phyloP scores from a whole-genome alignment of 2,113 vertebrate genomes.

The Austrofundulus limnaeus region DNA sequence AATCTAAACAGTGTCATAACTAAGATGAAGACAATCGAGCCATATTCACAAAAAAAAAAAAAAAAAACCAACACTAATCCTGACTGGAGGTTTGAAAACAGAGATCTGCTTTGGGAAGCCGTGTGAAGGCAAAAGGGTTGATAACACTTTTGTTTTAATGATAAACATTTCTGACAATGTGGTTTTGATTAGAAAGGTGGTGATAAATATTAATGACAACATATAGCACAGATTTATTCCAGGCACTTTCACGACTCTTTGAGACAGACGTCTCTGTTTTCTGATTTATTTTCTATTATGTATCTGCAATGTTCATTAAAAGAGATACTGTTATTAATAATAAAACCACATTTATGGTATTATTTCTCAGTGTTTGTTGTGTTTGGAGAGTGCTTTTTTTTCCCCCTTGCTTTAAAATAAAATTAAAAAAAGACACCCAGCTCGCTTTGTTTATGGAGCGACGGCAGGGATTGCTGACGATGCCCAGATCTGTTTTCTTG shows the following conservation, averaged over 20 bases:
- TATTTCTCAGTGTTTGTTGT: constrained; percentile 34
- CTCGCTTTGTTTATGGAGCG: constrained; percentile 54
- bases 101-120: constrained; percentile 19
- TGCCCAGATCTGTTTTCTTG: constrained; percentile 29
- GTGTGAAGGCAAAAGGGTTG: constrained; percentile 23
- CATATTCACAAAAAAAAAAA: constrained; percentile 65
- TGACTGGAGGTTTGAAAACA: constrained; percentile 8
- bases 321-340: constrained; percentile 82
- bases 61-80: background rate
- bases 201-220: constrained; percentile 61
- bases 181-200: constrained; percentile 53
- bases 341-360: constrained; percentile 78
- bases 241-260: constrained; percentile 78
- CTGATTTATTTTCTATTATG: constrained; percentile 80
- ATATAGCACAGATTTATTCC: constrained; percentile 81
- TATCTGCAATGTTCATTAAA: constrained; percentile 82
- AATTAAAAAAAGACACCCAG: constrained; percentile 19
- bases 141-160: constrained; percentile 52
- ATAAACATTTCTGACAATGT: constrained; percentile 53
- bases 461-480: constrained; percentile 51
- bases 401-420: constrained; percentile 10
- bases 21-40: constrained; percentile 80
- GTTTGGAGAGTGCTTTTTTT: constrained; percentile 15
- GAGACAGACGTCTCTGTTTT: constrained; percentile 76
- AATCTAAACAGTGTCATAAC: constrained; percentile 55